Evolutionary conservation across 1,140 invertebrate species (phyloP).

Genomic region (Euura lappo): DNA sequence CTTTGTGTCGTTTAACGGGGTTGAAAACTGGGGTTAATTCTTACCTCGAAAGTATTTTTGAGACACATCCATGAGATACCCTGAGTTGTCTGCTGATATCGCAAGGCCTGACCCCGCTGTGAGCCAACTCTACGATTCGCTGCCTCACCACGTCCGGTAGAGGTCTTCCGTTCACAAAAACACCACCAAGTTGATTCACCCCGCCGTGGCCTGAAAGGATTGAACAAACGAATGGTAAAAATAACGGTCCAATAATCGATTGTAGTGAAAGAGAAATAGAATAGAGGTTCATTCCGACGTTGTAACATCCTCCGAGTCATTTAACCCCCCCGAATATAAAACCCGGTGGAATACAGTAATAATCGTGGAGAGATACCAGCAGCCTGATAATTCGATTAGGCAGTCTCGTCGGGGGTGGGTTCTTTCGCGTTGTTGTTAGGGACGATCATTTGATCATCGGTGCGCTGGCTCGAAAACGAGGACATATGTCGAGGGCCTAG

Average conservation of each 20-base stretch:
- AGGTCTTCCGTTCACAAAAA: constrained; percentile 95
- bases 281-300: too few relatives aligned
- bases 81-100: constrained; percentile 91
- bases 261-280: background rate
- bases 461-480: constrained; percentile 47
- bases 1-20: too few relatives aligned
- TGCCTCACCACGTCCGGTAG: constrained; percentile 93
- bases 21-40: constrained; percentile 23
- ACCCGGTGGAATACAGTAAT: background rate
- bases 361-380: background rate
- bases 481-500: constrained; percentile 50
- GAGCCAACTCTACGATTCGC: constrained; percentile 94
- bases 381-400: background rate
- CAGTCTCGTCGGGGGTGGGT: background rate
- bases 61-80: constrained; percentile 92
- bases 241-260: background rate
- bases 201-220: constrained; percentile 84
- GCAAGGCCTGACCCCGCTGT: constrained; percentile 93
- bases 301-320: too few relatives aligned
- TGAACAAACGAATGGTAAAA: constrained; percentile 9
- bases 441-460: constrained; percentile 50
- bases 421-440: background rate
- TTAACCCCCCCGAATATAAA: too few relatives aligned
- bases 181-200: constrained; percentile 95
- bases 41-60: constrained; percentile 94